These are phyloP conservation scores for Rhizomys pruinosus DNA, from an alignment of 2,113 vertebrate genomes.

Conservation along the genomic window DNA sequence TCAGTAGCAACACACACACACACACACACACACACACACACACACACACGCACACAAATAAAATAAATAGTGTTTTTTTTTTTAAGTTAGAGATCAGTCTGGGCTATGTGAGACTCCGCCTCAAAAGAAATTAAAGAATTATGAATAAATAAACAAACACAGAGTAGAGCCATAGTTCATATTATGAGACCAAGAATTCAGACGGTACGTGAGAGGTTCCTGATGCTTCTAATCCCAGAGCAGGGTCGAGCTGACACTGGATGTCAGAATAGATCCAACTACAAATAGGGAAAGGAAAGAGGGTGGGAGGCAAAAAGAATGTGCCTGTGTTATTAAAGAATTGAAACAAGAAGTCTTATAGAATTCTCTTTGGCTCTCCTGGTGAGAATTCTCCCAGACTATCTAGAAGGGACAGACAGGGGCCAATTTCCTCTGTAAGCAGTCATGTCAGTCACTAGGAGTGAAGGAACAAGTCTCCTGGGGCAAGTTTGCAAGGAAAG, in stretches of 20 bases:
- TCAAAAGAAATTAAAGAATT: neutral
- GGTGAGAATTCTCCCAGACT: constrained; percentile 29
- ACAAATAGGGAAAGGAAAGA: neutral
- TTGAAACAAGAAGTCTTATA: neutral
- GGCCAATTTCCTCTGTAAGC: constrained; percentile 16
- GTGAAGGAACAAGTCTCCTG: neutral
- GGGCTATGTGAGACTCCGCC: neutral
- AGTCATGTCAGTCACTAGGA: neutral
- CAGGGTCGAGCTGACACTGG: neutral
- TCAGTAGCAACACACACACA: neutral
- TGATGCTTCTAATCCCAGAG: neutral
- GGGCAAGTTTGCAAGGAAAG: neutral
- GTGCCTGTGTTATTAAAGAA: neutral
- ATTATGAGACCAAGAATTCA: neutral
- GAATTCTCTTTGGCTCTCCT: constrained; percentile 21
- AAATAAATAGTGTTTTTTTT: neutral
- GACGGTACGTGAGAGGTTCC: neutral
- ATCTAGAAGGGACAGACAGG: constrained; percentile 5
- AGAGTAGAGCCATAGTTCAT: neutral
- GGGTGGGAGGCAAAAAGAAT: neutral
- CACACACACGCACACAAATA: neutral
- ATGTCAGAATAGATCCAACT: neutral
- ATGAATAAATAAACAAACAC: neutral
- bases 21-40: neutral
- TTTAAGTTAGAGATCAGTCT: neutral